Evolutionary conservation across 2,113 vertebrate genomes (phyloP).

Genomic region (Emydura subglobosa): DNA sequence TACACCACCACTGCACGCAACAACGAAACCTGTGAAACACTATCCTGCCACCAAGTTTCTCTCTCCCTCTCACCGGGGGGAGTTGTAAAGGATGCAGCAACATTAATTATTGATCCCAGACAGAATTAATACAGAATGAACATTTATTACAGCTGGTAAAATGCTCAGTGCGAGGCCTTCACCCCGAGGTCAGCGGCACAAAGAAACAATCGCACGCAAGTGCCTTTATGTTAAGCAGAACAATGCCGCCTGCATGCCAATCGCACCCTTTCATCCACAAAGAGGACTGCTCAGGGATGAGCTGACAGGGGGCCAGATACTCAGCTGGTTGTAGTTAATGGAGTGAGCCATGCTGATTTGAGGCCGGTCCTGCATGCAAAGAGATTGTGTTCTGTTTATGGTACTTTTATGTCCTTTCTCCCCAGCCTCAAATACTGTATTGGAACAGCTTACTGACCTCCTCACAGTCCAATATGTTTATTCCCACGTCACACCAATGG

Average conservation of each 20-base stretch:
- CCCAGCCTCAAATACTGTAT: background rate
- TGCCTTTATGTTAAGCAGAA: background rate
- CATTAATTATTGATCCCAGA: constrained; percentile 68
- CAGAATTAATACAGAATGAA: constrained; percentile 59
- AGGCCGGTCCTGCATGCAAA: background rate
- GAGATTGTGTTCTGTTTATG: background rate
- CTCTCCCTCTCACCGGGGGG: background rate
- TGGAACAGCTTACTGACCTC: background rate
- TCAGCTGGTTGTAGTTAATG: background rate
- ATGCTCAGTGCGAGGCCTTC: constrained; percentile 1
- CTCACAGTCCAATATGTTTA: background rate
- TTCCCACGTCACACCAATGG: too few species aligned
- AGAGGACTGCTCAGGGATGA: background rate
- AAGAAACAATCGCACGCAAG: background rate
- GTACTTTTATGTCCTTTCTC: background rate
- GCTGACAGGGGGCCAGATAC: background rate
- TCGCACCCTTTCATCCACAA: background rate
- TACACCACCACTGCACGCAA: background rate
- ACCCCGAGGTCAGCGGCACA: background rate
- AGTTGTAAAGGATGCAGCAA: constrained; percentile 7
- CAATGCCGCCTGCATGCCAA: background rate
- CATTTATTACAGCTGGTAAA: constrained; percentile 40
- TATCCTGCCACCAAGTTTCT: background rate
- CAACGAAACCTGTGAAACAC: background rate
- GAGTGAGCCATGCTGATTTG: background rate